These are phyloP conservation scores for Ciconia stormi DNA, from an alignment of 2,113 vertebrate genomes.

Conservation along the genomic window DNA sequence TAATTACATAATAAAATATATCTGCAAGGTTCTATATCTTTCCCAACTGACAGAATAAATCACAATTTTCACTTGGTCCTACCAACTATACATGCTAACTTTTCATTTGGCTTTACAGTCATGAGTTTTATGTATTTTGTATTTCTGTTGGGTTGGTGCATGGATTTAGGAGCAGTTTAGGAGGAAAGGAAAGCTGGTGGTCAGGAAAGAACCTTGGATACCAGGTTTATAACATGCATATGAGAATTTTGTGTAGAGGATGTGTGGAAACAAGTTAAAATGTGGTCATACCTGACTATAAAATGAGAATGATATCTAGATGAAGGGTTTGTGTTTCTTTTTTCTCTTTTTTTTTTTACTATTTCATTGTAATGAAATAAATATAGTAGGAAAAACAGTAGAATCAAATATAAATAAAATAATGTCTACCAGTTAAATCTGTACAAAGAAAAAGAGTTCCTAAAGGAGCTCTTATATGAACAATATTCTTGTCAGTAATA, in stretches of 20 bases:
- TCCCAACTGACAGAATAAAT: not conserved
- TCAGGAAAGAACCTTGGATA: not conserved
- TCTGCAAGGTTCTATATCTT: not conserved
- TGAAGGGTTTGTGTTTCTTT: not conserved
- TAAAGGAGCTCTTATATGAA: not conserved
- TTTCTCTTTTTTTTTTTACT: not conserved
- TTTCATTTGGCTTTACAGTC: not conserved
- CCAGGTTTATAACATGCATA: not conserved
- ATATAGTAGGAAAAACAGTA: not conserved
- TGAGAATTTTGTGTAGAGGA: not conserved
- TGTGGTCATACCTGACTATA: not conserved
- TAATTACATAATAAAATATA: not conserved
- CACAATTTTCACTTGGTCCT: not conserved
- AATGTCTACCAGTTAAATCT: not conserved
- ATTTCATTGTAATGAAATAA: not conserved
- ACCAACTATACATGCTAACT: not conserved
- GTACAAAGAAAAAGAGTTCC: not conserved
- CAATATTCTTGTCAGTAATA: not conserved
- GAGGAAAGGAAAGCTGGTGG: not conserved
- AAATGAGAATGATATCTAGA: not conserved
- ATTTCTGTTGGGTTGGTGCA: fast-evolving
- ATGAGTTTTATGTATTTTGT: not conserved
- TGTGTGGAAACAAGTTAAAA: not conserved
- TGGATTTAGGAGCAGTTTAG: not conserved
- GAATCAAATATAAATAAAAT: not conserved